These are phyloP conservation scores for Acronicta leporina DNA, from an alignment of 2,888 invertebrate species.

Conservation along the genomic window DNA sequence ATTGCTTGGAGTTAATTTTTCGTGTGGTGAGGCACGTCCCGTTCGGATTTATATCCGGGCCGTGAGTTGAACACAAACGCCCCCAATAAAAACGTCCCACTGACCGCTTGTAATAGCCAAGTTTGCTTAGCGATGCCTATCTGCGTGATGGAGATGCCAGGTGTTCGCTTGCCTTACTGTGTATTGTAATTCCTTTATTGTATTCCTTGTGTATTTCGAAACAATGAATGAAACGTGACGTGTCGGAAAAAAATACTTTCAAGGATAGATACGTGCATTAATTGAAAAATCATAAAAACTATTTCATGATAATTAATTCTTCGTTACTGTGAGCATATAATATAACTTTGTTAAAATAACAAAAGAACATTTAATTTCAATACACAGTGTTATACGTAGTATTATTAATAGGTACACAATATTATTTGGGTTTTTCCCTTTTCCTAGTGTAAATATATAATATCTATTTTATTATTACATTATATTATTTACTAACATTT, in stretches of 20 bases:
- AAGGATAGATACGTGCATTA: neutral
- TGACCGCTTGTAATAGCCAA: constrained; percentile 58
- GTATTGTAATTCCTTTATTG: neutral
- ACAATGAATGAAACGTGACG: neutral
- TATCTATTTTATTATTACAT: no score
- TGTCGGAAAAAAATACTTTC: neutral
- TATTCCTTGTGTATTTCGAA: neutral
- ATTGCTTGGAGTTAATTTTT: constrained; percentile 76
- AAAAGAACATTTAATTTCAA: neutral
- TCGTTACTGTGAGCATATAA: no score
- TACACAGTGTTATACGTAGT: no score
- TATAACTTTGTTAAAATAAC: no score
- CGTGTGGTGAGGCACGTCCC: constrained; percentile 71
- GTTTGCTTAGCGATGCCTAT: constrained; percentile 51
- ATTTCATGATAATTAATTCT: no score
- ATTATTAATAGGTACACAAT: no score
- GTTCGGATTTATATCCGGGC: constrained; percentile 72
- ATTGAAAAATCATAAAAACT: no score
- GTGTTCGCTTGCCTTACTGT: constrained; percentile 8
- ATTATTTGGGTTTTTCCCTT: neutral
- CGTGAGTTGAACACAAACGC: constrained; percentile 66
- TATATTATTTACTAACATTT: no score
- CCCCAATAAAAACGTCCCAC: constrained; percentile 70
- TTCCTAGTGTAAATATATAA: neutral
- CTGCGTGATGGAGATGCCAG: constrained; percentile 43